phyloP scores from a whole-genome alignment of 30 jellyfish, hydroid and myxozoan genomes.

The Clytia hemisphaerica region DNA sequence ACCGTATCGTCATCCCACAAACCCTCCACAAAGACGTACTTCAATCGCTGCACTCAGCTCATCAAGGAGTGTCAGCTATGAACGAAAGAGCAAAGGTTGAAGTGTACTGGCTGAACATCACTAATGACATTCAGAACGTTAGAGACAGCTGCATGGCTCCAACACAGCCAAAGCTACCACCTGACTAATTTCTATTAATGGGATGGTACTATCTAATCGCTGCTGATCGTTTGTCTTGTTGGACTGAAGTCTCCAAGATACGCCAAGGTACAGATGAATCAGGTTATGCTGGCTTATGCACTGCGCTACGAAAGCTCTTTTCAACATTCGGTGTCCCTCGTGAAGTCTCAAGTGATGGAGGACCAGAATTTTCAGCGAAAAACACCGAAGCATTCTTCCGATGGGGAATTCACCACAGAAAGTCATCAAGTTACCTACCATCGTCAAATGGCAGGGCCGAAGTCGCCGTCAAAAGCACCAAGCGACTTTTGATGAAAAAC shows the following conservation, averaged over 20 bases:
- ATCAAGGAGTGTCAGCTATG: neutral
- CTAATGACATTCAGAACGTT: neutral
- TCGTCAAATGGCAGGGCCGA: slow-evolving; percentile 1
- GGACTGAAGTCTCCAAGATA: neutral
- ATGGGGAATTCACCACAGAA: neutral
- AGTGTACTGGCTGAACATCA: neutral
- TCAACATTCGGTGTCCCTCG: neutral
- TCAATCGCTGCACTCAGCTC: neutral
- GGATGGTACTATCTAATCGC: slow-evolving; percentile 4
- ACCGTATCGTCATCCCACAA: slow-evolving; percentile 1
- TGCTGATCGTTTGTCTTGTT: neutral
- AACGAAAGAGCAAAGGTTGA: neutral
- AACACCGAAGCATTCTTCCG: neutral
- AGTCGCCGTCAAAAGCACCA: neutral
- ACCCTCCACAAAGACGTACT: neutral
- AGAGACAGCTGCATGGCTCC: too few species aligned
- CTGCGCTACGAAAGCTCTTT: neutral
- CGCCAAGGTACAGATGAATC: neutral
- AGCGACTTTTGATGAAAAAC: neutral
- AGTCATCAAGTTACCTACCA: neutral
- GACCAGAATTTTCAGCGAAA: neutral
- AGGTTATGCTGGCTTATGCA: neutral
- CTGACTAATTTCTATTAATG: neutral
- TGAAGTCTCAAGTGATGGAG: neutral
- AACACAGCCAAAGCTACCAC: neutral